Percentiles rank a stretch among this genome's conserved stretches.
Conservation (phyloP, 2,888 invertebrate genomes). For the Pyralis farinalis region DNA sequence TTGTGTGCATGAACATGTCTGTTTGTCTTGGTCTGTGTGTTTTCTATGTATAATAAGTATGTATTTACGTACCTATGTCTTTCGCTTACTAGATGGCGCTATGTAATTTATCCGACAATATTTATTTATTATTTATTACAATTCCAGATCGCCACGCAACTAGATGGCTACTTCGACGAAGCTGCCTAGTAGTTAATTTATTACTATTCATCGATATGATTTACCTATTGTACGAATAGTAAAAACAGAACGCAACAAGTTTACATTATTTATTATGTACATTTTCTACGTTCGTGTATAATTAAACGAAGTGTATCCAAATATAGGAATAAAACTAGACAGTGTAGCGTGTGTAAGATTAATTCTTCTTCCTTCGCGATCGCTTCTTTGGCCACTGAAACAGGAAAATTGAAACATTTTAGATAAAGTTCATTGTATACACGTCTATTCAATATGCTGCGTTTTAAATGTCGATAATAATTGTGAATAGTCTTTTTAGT, state of each 20-base stretch:
- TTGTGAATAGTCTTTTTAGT: no score
- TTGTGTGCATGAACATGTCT: no score
- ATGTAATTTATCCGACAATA: no score
- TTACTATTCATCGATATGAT: conserved; percentile 17
- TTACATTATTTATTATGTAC: background rate
- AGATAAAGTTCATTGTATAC: background rate
- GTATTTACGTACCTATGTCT: no score
- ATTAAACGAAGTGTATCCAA: no score
- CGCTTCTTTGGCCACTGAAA: conserved; percentile 65
- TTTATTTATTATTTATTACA: no score
- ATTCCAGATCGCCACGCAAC: conserved; percentile 85
- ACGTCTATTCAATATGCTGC: conserved; percentile 3
- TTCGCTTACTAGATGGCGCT: no score
- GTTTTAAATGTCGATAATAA: no score
- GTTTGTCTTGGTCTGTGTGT: no score
- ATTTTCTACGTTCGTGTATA: background rate
- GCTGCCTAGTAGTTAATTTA: conserved; percentile 79
- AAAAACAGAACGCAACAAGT: background rate
- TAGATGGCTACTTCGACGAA: conserved; percentile 96
- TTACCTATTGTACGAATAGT: background rate
- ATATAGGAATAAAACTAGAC: no score
- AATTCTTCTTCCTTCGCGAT: conserved; percentile 27
- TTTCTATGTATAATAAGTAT: no score
- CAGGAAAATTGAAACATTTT: conserved; percentile 29
- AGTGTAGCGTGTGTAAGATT: background rate